Conservation (phyloP, 2,888 invertebrate genomes). For the Parapristionchus giblindavisi region DNA sequence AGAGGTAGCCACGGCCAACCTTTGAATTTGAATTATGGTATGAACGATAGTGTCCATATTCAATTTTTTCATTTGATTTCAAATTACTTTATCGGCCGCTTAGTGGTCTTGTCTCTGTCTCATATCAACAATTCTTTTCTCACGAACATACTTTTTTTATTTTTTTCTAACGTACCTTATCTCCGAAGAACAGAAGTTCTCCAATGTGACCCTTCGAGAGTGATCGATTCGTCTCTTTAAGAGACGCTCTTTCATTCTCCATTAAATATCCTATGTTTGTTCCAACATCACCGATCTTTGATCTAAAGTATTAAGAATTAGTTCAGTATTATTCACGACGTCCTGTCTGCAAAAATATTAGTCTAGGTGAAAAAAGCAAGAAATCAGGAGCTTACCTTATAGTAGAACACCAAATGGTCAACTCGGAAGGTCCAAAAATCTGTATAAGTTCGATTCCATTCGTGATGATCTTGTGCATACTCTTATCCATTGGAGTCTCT, state of each 20-base stretch:
- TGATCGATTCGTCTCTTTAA: not conserved
- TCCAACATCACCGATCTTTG: slow-evolving; percentile 40
- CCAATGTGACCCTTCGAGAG: slow-evolving; percentile 21
- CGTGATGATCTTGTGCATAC: slow-evolving; percentile 32
- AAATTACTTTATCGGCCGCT: too few species aligned
- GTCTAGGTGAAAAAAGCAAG: too few species aligned
- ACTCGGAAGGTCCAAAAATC: slow-evolving; percentile 66
- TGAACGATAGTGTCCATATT: not conserved
- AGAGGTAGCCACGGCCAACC: slow-evolving; percentile 47
- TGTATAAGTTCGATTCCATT: slow-evolving; percentile 45
- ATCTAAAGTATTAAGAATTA: slow-evolving; percentile 38
- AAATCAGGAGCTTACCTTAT: not conserved
- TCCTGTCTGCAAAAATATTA: not conserved
- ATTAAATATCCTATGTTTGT: slow-evolving; percentile 49
- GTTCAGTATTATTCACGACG: too few species aligned
- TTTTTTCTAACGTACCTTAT: slow-evolving; percentile 7
- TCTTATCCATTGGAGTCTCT: slow-evolving; percentile 52
- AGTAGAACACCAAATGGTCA: slow-evolving; percentile 59
- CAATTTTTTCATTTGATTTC: not conserved
- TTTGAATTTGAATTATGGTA: not conserved
- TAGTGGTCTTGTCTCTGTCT: too few species aligned
- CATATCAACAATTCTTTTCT: too few species aligned
- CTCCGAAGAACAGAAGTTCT: slow-evolving; percentile 22
- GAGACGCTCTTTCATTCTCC: slow-evolving; percentile 40
- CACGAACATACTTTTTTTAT: not conserved